A percentile compares a stretch with the other conserved stretches of the same genome.
phyloP scores from a whole-genome alignment of 2,113 vertebrate species.

The Lota lota region DNA sequence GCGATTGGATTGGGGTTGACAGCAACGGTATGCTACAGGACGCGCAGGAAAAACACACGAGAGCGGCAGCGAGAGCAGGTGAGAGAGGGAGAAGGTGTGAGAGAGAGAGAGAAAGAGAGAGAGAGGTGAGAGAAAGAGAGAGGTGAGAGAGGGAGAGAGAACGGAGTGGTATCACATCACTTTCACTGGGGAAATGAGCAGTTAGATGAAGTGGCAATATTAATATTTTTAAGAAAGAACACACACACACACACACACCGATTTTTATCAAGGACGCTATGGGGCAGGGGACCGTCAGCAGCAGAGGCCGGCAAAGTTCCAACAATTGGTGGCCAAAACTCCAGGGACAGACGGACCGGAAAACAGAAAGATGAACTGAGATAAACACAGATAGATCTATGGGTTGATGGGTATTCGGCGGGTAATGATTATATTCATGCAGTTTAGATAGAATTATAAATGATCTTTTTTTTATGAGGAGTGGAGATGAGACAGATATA shows the following conservation, averaged over 20 bases:
- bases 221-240: conserved; percentile 11
- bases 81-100: not conserved
- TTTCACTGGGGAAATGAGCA: conserved; percentile 39
- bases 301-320: conserved; percentile 36
- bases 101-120: not conserved
- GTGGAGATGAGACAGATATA: not conserved
- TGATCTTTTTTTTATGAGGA: not conserved
- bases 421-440: not conserved
- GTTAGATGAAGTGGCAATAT: conserved; percentile 42
- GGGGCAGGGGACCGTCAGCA: conserved; percentile 45
- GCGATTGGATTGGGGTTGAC: conserved; percentile 75
- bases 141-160: conserved; percentile 25
- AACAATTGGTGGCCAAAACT: conserved; percentile 31
- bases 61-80: not conserved
- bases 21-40: conserved; percentile 31
- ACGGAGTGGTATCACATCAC: conserved; percentile 44
- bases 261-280: conserved; percentile 34
- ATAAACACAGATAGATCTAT: conserved; percentile 10
- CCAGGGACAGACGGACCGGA: conserved; percentile 39
- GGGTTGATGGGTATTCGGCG: conserved; percentile 3
- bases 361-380: conserved; percentile 35
- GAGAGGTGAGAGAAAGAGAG: conserved; percentile 18
- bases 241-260: conserved; percentile 4
- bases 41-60: not conserved
- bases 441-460: no score